Evolutionary conservation across 2,797 vertebrate genomes (phyloP).

Genomic region (Hypotaenidia philippensis): DNA sequence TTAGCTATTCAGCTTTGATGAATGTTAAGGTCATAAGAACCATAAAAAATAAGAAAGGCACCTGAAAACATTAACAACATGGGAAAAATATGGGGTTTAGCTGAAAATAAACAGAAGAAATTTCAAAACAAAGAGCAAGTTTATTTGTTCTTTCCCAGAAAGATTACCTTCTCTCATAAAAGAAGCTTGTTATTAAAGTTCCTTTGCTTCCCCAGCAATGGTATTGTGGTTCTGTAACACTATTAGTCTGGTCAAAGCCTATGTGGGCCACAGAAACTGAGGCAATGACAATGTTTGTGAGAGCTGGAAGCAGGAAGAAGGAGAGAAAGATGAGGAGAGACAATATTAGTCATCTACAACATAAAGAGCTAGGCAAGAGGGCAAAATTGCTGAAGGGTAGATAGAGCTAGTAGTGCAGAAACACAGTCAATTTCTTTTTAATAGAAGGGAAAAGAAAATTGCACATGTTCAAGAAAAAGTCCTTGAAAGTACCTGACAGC

Average conservation of each 20-base stretch:
- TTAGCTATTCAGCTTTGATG: constrained; percentile 24
- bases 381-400: constrained; percentile 61
- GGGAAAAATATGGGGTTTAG: constrained; percentile 21
- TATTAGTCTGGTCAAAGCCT: constrained; percentile 27
- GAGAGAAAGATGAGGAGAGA: constrained; percentile 72
- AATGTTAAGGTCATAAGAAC: constrained; percentile 12
- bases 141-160: constrained; percentile 56
- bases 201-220: background rate
- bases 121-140: constrained; percentile 40
- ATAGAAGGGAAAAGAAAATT: constrained; percentile 50
- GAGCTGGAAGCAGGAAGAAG: constrained; percentile 51
- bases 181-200: constrained; percentile 33
- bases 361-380: constrained; percentile 46
- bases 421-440: constrained; percentile 32
- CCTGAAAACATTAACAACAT: constrained; percentile 39
- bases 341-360: constrained; percentile 62
- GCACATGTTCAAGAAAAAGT: constrained; percentile 21
- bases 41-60: constrained; percentile 44
- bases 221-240: background rate
- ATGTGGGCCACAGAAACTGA: constrained; percentile 14
- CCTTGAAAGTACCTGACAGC: constrained; percentile 60
- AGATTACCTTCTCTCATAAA: constrained; percentile 29
- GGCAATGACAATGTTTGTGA: constrained; percentile 36
- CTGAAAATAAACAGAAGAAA: constrained; percentile 31
- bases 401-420: constrained; percentile 69